These are phyloP conservation scores for Thalassoma bifasciatum DNA, from an alignment of 2,113 vertebrate genomes.

Conservation along the genomic window DNA sequence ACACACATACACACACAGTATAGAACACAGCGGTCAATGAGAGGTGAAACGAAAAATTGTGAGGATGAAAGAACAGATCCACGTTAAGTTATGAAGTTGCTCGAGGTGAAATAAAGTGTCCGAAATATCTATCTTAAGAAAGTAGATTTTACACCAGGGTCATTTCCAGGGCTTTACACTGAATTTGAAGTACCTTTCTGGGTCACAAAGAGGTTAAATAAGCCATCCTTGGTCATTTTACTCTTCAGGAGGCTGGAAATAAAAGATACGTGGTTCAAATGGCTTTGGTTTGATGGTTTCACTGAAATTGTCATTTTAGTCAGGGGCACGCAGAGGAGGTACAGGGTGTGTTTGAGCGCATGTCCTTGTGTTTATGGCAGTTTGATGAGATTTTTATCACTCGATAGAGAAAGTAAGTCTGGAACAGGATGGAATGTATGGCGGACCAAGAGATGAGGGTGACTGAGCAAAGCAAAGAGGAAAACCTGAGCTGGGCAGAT, in stretches of 20 bases:
- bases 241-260: conserved; percentile 18
- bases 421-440: conserved; percentile 13
- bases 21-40: conserved; percentile 34
- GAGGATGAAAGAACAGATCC: background rate
- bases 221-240: conserved; percentile 20
- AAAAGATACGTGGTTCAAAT: conserved; percentile 28
- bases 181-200: conserved; percentile 16
- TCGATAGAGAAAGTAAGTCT: conserved; percentile 39
- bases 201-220: conserved; percentile 60
- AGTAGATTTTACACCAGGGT: conserved; percentile 1
- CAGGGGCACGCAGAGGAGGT: conserved; percentile 16
- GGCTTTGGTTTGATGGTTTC: conserved; percentile 47
- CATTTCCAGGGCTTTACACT: conserved; percentile 17
- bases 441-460: conserved; percentile 38
- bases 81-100: conserved; percentile 1
- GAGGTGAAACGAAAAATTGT: conserved; percentile 37
- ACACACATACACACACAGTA: conserved; percentile 6
- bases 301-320: conserved; percentile 45
- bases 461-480: conserved; percentile 41
- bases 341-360: conserved; percentile 28
- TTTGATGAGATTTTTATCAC: conserved; percentile 64
- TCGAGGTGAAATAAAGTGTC: conserved; percentile 15
- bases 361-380: conserved; percentile 50
- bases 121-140: conserved; percentile 2
- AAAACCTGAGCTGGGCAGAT: conserved; percentile 17